Percentiles rank a stretch among this genome's conserved stretches.
These are phyloP conservation scores for Peromyscus polionotus DNA, from an alignment of 2,113 vertebrate species.

Conservation along the genomic window DNA sequence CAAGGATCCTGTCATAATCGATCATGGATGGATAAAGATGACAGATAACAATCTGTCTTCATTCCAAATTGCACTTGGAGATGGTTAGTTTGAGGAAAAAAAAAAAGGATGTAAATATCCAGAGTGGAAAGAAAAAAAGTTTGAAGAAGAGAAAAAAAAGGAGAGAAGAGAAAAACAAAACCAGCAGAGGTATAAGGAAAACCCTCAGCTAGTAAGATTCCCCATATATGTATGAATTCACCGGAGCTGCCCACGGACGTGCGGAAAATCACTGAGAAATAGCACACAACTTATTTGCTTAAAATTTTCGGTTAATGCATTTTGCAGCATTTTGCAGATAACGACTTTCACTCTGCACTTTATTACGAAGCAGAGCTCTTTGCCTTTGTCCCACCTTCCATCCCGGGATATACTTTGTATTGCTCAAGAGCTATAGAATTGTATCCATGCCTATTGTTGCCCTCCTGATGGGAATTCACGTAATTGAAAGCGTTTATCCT, in stretches of 20 bases:
- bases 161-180: neutral
- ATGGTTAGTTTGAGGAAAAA: conserved; percentile 27
- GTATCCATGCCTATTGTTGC: conserved; percentile 64
- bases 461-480: conserved; percentile 69
- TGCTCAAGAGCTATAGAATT: conserved; percentile 60
- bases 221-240: neutral
- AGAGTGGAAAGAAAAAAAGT: conserved; percentile 22
- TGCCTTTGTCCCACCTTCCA: conserved; percentile 60
- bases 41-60: neutral
- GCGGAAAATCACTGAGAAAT: conserved; percentile 71
- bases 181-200: neutral
- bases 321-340: conserved; percentile 54
- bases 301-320: conserved; percentile 79
- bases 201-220: neutral
- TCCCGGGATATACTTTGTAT: conserved; percentile 68
- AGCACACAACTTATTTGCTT: conserved; percentile 79
- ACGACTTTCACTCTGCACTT: conserved; percentile 16
- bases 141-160: conserved; percentile 27
- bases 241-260: neutral
- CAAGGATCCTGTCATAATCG: neutral
- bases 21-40: neutral
- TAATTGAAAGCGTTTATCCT: conserved; percentile 77
- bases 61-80: neutral
- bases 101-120: neutral
- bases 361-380: conserved; percentile 65